These are phyloP conservation scores for Cantharis rufa DNA, from an alignment of 2,888 invertebrate genomes.

Conservation along the genomic window DNA sequence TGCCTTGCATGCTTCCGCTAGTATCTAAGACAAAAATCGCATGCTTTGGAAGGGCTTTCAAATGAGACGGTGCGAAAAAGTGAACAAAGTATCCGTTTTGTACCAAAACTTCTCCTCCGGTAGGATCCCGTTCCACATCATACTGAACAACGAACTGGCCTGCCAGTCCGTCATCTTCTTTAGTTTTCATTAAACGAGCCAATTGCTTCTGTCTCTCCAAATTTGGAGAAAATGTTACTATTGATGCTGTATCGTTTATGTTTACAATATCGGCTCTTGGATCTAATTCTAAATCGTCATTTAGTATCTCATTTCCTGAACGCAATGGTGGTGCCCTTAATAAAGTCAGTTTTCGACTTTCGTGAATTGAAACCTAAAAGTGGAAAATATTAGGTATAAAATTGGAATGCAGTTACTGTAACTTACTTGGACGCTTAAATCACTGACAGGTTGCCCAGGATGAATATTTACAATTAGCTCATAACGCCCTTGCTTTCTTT, in stretches of 20 bases:
- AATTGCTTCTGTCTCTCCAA: conserved; percentile 61
- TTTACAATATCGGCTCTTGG: conserved; percentile 44
- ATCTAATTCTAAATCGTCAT: conserved; percentile 57
- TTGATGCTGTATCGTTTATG: conserved; percentile 40
- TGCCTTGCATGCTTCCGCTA: conserved; percentile 49
- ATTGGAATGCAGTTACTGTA: not conserved
- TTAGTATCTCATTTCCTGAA: conserved; percentile 66
- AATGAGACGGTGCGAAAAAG: conserved; percentile 54
- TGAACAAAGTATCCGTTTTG: conserved; percentile 57
- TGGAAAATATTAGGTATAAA: not conserved
- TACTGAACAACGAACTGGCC: conserved; percentile 67
- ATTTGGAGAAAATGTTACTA: conserved; percentile 63
- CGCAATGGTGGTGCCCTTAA: conserved; percentile 67
- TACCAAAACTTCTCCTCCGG: conserved; percentile 51
- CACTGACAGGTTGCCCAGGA: conserved; percentile 69
- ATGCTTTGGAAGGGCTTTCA: conserved; percentile 51
- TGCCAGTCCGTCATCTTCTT: conserved; percentile 52
- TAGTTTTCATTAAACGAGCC: not conserved
- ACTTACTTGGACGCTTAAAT: conserved; percentile 61
- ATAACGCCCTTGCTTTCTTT: conserved; percentile 67
- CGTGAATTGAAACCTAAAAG: conserved; percentile 63
- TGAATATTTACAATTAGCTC: conserved; percentile 71
- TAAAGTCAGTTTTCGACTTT: conserved; percentile 63
- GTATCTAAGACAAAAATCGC: conserved; percentile 59
- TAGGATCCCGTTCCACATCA: conserved; percentile 60